Evolutionary conservation across 2,888 invertebrate species (phyloP), one percentile per base, ranked within the genome.

Genomic region (Leptinotarsa peninsularis): DNA sequence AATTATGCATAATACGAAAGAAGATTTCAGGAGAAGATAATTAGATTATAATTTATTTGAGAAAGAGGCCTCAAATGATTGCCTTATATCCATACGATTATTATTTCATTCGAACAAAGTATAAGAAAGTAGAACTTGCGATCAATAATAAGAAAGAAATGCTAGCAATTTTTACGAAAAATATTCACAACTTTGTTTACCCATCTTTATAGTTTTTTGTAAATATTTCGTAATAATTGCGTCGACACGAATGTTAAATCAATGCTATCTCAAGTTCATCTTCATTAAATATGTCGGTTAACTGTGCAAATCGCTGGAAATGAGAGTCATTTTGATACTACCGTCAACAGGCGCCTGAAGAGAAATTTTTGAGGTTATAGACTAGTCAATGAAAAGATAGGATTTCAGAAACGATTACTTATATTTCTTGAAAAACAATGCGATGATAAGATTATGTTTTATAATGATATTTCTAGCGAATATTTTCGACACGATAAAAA

Each of bases 221-320:
- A 58, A 58, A 58, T 58, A 58, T 58, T 58, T 58, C 58, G 58
- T 58, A 58, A 58, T 21, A 23, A 52, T 52, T 52, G 27, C 27
- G 23, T 52, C 50, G 10, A 54, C 67, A 67, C 56, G 21, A 50
- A 50, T 52, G 21, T 50, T 73, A 73, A 76, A 76, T 73, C 73
- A 73, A 27, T 67, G n/a, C 54, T 73, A 76, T 76, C 76, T 76
- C 70, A 76, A 76, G 76, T 76, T 76, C 76, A 76, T 76, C 73
- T 66, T 71, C 60, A 73, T 74, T 73, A 70, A 58, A 58, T 58
- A 58, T 58, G 58, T 58, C 72, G 63, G 52, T 58, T 71, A 75
- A 69, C 68, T 75, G 56, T 74, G 75, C 69, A 67, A 75, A 68
- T 75, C 68, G 27, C 54, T 68, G 50, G 52, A 50, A 27, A 67